Base-by-base conservation (phyloP, 2,888 invertebrate genomes). In the Apotomis turbidana region DNA sequence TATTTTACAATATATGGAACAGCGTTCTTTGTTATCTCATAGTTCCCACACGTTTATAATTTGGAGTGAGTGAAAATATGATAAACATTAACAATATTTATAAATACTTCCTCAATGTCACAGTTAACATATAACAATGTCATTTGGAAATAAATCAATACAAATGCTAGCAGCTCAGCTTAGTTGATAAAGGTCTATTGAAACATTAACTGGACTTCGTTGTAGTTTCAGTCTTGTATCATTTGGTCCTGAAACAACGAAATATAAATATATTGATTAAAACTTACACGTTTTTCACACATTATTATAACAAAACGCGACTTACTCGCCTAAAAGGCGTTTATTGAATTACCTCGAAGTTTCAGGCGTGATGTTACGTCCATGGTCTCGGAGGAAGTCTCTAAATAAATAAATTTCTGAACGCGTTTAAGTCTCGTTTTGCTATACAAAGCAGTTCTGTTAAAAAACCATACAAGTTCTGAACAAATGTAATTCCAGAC, bases 171-270 rank as follows among this genome's bases (percentile, higher is more conserved):
- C 77, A 77, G 80, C 75, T 79, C 80, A 78, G 76, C 78, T 79
- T 78, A 79, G 76, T 78, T 74, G 71, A 74, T 76, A 78, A 79
- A 78, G 73, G 78, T 78, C 75, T 78, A 81, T 77, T 77, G 81
- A 85, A 84, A 87, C 80, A 74, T 71, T 83, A 85, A 85, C 86
- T 83, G 81, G 81, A 84, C 82, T 87, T 90, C 87, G 87, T 89
- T 87, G 88, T 83, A 81, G 84, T 83, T 87, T 90, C 91, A 91
- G 91, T 90, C 90, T 91, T 90, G 84, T 79, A 79, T 83, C 78
- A 83, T 87, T 86, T 86, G 85, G 84, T 88, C 87, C 90, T 90
- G 86, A 54, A 87, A 88, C 78, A 75, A 79, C 81, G 61, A 76
- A 70, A 75, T 44, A 13, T n/a, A 57, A 6, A 46, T 44, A 38